A percentile compares a stretch with the other conserved stretches of the same genome.
phyloP scores from a whole-genome alignment of 1,140 invertebrate species.

The Leptinotarsa undecemlineata region DNA sequence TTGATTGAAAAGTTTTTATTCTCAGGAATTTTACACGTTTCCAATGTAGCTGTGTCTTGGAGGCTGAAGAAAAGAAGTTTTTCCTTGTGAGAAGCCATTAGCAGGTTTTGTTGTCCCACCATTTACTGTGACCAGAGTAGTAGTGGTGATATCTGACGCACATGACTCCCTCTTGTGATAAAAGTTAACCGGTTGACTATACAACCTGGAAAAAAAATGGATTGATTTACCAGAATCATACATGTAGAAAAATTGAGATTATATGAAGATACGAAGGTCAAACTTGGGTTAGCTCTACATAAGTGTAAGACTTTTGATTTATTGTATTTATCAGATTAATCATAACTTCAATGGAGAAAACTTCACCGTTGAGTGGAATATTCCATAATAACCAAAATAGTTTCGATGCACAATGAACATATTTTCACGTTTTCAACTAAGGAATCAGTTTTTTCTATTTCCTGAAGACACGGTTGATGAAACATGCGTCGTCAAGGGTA shows the following conservation, averaged over 20 bases:
- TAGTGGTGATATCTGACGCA: constrained; percentile 70
- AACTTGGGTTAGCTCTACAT: too few relatives aligned
- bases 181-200: constrained; percentile 62
- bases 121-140: constrained; percentile 63
- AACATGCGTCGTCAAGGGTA: too few relatives aligned
- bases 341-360: too few relatives aligned
- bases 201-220: constrained; percentile 58
- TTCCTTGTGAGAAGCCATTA: constrained; percentile 32
- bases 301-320: too few relatives aligned
- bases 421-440: too few relatives aligned
- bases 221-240: background rate
- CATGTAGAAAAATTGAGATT: background rate
- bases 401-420: too few relatives aligned
- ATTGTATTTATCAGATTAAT: too few relatives aligned
- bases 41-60: constrained; percentile 43
- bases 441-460: too few relatives aligned
- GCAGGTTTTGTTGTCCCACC: constrained; percentile 38
- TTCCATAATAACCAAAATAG: too few relatives aligned
- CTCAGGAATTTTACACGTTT: constrained; percentile 39
- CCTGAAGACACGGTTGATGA: too few relatives aligned
- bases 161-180: constrained; percentile 69
- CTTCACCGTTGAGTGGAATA: too few relatives aligned
- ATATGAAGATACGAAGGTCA: too few relatives aligned
- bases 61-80: constrained; percentile 48
- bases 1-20: background rate